Percentiles rank a stretch among this genome's conserved stretches.
phyloP scores from a whole-genome alignment of 37 sponge, comb jelly and placozoan species.

The Mnemiopsis leidyi region DNA sequence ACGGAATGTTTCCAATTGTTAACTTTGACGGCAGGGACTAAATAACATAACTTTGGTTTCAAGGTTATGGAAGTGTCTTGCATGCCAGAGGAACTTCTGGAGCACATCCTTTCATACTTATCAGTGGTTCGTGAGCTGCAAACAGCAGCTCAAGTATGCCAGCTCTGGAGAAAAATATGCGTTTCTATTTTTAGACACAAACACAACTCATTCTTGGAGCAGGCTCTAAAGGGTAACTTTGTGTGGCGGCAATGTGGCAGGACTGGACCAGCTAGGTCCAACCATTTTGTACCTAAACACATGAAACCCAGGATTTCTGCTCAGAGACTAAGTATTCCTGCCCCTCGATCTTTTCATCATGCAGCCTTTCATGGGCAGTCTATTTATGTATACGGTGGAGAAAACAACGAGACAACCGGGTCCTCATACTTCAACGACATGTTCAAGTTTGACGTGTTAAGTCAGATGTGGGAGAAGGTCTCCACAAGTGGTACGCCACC shows the following conservation, averaged over 20 bases:
- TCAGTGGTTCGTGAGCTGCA: constrained; percentile 19
- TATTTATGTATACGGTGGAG: constrained; percentile 42
- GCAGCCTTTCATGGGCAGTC: not conserved
- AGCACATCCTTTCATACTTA: constrained; percentile 18
- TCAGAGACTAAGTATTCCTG: not conserved
- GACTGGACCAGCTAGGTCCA: not conserved
- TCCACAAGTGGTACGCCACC: not conserved
- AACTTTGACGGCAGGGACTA: no score
- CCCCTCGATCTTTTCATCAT: not conserved
- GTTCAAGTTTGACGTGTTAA: not conserved
- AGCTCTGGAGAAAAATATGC: not conserved
- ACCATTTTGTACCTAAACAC: not conserved
- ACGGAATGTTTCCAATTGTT: no score
- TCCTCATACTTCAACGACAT: constrained; percentile 29
- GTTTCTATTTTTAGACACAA: not conserved
- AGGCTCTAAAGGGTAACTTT: constrained; percentile 10
- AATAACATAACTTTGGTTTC: not conserved
- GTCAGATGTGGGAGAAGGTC: not conserved
- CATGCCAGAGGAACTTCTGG: constrained; percentile 8
- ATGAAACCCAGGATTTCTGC: not conserved
- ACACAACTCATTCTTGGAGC: not conserved
- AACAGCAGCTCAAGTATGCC: constrained; percentile 20
- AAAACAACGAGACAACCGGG: not conserved
- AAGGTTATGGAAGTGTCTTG: not conserved
- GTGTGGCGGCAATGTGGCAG: not conserved